Percentiles rank a stretch among this genome's conserved stretches.
Evolutionary conservation across 2,888 invertebrate genomes (phyloP).

Genomic region (Heliconius aoede): DNA sequence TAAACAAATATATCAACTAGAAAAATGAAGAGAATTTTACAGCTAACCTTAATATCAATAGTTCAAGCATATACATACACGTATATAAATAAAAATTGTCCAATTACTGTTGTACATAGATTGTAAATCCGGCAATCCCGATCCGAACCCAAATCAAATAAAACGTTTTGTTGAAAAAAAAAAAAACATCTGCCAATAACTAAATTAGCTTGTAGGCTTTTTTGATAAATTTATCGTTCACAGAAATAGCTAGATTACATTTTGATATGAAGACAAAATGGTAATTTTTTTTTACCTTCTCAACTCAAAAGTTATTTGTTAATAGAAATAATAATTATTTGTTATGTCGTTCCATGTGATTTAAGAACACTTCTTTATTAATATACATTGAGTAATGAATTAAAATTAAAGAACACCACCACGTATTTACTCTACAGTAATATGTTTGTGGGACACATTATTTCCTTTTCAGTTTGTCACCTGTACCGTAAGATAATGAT

Average conservation of each 20-base stretch:
- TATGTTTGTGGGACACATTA: neutral
- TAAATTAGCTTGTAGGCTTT: conserved; percentile 18
- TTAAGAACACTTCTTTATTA: neutral
- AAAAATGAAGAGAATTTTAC: neutral
- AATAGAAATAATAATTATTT: neutral
- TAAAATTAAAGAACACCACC: neutral
- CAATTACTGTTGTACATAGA: conserved; percentile 9
- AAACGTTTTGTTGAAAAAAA: conserved; percentile 21
- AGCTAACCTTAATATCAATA: neutral
- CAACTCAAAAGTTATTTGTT: neutral
- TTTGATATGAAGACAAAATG: neutral
- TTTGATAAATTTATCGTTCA: conserved; percentile 24
- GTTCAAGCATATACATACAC: neutral
- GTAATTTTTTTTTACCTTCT: no score
- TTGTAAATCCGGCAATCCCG: conserved; percentile 23
- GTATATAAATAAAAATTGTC: conserved; percentile 28
- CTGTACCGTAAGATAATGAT: neutral
- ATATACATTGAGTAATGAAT: neutral
- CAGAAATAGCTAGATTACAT: conserved; percentile 13
- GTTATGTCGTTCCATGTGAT: neutral
- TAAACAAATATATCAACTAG: neutral
- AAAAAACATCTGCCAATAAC: conserved; percentile 21
- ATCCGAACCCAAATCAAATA: conserved; percentile 31
- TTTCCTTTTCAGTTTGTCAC: conserved; percentile 7
- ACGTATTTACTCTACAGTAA: neutral